Evolutionary conservation across 2,113 vertebrate genomes (phyloP), one percentile per base, ranked within the genome.

Genomic region (Melanostigma gelatinosum): DNA sequence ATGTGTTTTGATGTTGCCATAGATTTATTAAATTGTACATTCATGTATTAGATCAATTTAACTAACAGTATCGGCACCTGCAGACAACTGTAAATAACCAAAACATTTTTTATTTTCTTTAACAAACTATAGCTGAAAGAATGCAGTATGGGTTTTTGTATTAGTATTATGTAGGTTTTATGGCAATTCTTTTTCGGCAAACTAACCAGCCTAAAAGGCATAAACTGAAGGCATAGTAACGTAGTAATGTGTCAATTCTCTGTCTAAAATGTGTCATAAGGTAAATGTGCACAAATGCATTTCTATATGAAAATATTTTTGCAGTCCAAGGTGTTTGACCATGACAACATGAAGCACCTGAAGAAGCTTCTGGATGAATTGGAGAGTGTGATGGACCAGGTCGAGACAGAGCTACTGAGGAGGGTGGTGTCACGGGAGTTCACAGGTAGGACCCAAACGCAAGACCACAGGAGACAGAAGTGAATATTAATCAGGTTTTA

Each of bases 351-450:
- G 93, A 99, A 98, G 85, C 98, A 97, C 81, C 92, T 99, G 88
- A 98, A 99, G 95, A 99, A 99, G 95, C 97, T 99, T 85, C 92
- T 99, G 85, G 97, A 98, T 89, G 98, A 99, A 83, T 80, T 99
- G 90, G 97, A 99, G 89, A 97, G 97, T 63, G 97, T 99, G 86
- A 95, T 99, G 96, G 98, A 99, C 92, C 98, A 99, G 83, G 98
- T 99, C 61, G 98, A 99, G 94, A 99, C 97, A n/a, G 98, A 99
- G 89, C 87, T 99, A 48, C 97, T 99, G 93, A 96, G 97, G 87
- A 96, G 98, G 88, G 96, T 94, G 63, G 98, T n/a, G n/a, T n/a
- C n/a, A n/a, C n/a, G n/a, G n/a, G n/a, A n/a, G n/a, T n/a, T n/a
- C n/a, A n/a, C n/a, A n/a, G n/a, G n/a, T n/a, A n/a, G n/a, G n/a